Evolutionary conservation across 2,797 vertebrate species (phyloP).

Genomic region (Coccyzus lansbergi): DNA sequence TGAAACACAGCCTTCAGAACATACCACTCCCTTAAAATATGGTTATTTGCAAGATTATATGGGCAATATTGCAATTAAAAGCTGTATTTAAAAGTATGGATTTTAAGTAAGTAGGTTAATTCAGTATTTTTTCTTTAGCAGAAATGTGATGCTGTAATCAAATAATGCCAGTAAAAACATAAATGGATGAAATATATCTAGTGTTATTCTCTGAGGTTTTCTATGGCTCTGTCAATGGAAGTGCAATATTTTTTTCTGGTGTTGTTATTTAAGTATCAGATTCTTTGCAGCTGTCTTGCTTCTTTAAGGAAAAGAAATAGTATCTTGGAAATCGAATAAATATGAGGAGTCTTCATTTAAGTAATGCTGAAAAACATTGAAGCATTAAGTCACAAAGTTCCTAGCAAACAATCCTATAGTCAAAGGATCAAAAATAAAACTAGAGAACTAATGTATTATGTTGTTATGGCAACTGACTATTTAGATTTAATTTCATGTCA

Average conservation of each 20-base stretch:
- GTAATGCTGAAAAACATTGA: neutral
- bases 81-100: neutral
- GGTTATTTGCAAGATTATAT: neutral
- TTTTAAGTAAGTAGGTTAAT: neutral
- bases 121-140: neutral
- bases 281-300: neutral
- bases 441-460: constrained; percentile 31
- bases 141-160: neutral
- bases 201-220: neutral
- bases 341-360: neutral
- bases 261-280: neutral
- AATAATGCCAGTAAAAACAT: neutral
- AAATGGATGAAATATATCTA: neutral
- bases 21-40: neutral
- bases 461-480: constrained; percentile 51
- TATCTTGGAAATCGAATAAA: neutral
- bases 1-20: constrained; percentile 33
- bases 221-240: neutral
- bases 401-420: neutral
- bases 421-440: neutral
- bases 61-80: neutral
- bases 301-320: neutral
- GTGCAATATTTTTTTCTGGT: neutral
- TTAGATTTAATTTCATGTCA: constrained; percentile 54
- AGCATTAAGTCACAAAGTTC: neutral